Conservation (phyloP, 1,140 invertebrate genomes). For the Diorhabda sublineata region DNA sequence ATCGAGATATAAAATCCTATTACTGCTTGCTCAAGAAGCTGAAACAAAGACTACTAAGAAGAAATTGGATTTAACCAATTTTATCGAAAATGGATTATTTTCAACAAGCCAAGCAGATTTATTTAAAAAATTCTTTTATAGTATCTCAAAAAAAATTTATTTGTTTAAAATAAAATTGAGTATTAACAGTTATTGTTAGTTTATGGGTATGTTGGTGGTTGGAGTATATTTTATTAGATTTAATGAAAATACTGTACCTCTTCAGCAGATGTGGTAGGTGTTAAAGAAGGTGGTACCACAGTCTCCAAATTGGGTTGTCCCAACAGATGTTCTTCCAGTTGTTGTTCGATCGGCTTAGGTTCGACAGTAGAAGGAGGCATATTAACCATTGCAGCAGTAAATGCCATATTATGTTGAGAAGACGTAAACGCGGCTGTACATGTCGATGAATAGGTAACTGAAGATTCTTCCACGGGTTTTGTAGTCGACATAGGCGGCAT, state of each 20-base stretch:
- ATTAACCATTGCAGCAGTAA: constrained; percentile 70
- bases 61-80: too few species aligned
- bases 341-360: constrained; percentile 38
- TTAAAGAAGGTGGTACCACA: constrained; percentile 37
- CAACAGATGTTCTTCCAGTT: constrained; percentile 34
- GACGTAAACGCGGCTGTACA: constrained; percentile 73
- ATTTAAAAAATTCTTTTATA: too few species aligned
- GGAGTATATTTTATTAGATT: too few species aligned
- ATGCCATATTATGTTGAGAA: constrained; percentile 70
- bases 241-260: constrained; percentile 7
- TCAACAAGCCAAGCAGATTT: too few species aligned
- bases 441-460: constrained; percentile 51
- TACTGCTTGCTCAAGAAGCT: too few species aligned
- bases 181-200: too few species aligned
- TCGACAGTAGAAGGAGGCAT: constrained; percentile 34
- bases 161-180: too few species aligned
- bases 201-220: too few species aligned
- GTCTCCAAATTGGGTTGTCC: constrained; percentile 27
- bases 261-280: constrained; percentile 19
- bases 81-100: too few species aligned
- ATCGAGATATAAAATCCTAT: too few species aligned
- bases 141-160: too few species aligned
- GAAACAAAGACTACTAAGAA: too few species aligned
- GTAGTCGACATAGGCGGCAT: constrained; percentile 52
- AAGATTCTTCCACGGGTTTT: constrained; percentile 54